Evolutionary conservation across 2,888 invertebrate genomes (phyloP).

Genomic region (Bimastos eiseni): DNA sequence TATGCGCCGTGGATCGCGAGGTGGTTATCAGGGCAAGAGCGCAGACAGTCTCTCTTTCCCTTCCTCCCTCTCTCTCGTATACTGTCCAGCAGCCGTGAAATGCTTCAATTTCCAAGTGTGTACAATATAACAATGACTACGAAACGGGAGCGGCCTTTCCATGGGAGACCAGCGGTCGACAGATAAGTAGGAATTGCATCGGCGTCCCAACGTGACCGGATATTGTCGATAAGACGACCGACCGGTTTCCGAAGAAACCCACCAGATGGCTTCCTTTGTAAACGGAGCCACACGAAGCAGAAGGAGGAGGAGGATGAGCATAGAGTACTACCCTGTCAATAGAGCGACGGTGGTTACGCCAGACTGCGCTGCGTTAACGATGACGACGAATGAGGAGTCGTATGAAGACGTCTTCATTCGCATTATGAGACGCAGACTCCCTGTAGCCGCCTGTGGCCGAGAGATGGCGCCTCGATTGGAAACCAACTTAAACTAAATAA

Average conservation of each 20-base stretch:
- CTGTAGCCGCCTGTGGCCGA: not conserved
- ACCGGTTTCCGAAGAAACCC: not conserved
- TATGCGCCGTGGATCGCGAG: not conserved
- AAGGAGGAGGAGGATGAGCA: no score
- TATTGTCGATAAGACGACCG: not conserved
- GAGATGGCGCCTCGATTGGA: not conserved
- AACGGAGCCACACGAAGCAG: no score
- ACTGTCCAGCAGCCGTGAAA: not conserved
- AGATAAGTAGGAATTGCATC: not conserved
- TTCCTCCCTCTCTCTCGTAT: not conserved
- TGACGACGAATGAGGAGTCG: not conserved
- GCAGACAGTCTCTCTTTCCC: not conserved
- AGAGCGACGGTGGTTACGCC: not conserved
- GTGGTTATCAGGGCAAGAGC: not conserved
- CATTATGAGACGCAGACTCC: not conserved
- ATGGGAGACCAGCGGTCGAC: not conserved
- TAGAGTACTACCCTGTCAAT: no score
- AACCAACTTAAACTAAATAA: not conserved
- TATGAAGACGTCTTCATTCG: not conserved
- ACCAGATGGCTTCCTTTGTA: constrained; percentile 13
- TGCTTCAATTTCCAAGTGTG: not conserved
- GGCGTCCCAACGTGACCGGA: not conserved
- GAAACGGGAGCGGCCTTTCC: not conserved
- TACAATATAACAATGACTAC: not conserved
- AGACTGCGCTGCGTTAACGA: not conserved